phyloP scores from a whole-genome alignment of 2,113 vertebrate species.

The Nannospalax galili region DNA sequence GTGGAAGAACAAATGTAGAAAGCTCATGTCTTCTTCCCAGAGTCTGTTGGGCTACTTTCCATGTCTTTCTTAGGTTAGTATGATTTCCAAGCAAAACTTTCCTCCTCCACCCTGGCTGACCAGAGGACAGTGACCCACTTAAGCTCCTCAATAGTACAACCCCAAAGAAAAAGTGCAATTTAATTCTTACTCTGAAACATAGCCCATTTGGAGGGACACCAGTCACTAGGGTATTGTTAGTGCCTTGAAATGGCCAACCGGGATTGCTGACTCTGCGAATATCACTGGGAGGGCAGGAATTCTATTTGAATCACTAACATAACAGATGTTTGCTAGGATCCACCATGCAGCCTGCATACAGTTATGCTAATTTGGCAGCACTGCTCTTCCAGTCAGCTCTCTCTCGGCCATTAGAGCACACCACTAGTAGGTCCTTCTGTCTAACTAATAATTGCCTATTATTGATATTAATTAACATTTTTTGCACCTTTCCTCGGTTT shows the following conservation, averaged over 20 bases:
- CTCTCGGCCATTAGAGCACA: conserved; percentile 97
- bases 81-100: conserved; percentile 25
- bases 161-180: conserved; percentile 78
- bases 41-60: not conserved
- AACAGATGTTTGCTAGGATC: conserved; percentile 99
- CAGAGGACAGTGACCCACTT: conserved; percentile 62
- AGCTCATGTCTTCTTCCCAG: not conserved
- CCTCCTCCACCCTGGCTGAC: conserved; percentile 44
- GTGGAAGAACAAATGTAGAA: conserved; percentile 13
- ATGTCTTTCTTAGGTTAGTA: conserved; percentile 43
- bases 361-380: conserved; percentile 98
- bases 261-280: conserved; percentile 97
- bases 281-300: conserved; percentile 94
- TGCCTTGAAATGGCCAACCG: conserved; percentile 92
- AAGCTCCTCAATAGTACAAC: conserved; percentile 65
- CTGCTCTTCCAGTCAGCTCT: conserved; percentile 96
- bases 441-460: conserved; percentile 99
- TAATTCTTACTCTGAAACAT: conserved; percentile 86
- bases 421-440: conserved; percentile 99
- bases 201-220: conserved; percentile 89
- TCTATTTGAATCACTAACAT: conserved; percentile 98
- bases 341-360: conserved; percentile 93
- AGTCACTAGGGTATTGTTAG: conserved; percentile 93
- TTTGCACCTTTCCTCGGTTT: conserved; percentile 95
- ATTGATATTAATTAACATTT: conserved; percentile 99